Evolutionary conservation across 2,797 vertebrate species (phyloP).

Genomic region (Hafferia zeledoni): DNA sequence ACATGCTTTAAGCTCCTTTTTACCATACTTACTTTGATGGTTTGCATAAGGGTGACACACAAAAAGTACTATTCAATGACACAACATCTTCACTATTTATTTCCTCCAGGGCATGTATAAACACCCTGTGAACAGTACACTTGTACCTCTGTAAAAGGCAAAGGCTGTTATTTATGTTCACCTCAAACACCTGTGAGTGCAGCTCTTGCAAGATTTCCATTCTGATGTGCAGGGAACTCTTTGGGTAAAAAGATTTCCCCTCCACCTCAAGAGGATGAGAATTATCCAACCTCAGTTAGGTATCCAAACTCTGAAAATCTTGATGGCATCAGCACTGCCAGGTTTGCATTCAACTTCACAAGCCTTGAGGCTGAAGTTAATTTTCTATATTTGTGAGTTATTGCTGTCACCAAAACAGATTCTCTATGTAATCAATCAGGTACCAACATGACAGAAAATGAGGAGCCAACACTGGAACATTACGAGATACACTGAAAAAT

Average conservation of each 20-base stretch:
- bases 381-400: background rate
- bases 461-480: background rate
- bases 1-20: background rate
- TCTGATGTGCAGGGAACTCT: background rate
- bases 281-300: background rate
- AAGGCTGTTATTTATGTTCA: background rate
- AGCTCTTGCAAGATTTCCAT: background rate
- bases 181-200: background rate
- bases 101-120: background rate
- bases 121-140: background rate
- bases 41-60: background rate
- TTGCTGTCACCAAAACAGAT: background rate
- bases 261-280: background rate
- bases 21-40: background rate
- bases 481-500: background rate
- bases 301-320: background rate
- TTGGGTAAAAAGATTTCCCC: background rate
- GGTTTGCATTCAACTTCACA: background rate
- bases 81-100: background rate
- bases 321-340: background rate
- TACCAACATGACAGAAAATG: background rate
- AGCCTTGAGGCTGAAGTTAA: background rate
- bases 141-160: background rate
- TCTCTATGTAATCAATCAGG: background rate
- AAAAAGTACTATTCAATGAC: fast-evolving